phyloP scores from a whole-genome alignment of 1,140 invertebrate species.

The Brachionus manjavacas region DNA sequence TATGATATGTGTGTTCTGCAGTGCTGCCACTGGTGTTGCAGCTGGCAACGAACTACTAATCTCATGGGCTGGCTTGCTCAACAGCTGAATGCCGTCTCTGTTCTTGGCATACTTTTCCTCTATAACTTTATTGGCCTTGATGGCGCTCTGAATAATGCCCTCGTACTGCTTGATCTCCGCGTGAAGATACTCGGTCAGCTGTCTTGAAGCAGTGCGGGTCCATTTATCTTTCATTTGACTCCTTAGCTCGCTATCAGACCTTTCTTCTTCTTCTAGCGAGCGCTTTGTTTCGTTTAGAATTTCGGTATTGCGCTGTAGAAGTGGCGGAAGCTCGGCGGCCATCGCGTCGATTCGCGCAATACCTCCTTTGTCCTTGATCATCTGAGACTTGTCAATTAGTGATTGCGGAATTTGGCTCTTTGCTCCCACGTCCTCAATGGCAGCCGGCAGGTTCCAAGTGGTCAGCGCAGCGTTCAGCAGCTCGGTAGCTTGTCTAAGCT shows the following conservation, averaged over 20 bases:
- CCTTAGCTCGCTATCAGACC: slow-evolving; percentile 78
- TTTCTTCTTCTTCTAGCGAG: slow-evolving; percentile 81
- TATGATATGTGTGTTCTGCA: slow-evolving; percentile 60
- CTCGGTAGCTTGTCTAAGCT: slow-evolving; percentile 81
- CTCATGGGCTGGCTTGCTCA: slow-evolving; percentile 68
- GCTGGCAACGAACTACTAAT: slow-evolving; percentile 57
- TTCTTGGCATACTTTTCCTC: slow-evolving; percentile 78
- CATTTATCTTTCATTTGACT: slow-evolving; percentile 81
- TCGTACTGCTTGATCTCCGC: slow-evolving; percentile 83
- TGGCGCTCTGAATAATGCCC: slow-evolving; percentile 80
- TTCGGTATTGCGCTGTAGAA: slow-evolving; percentile 84
- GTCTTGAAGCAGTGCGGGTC: slow-evolving; percentile 78
- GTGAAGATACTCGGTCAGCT: slow-evolving; percentile 80
- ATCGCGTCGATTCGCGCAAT: slow-evolving; percentile 59
- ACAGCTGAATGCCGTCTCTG: slow-evolving; percentile 72
- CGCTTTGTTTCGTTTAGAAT: slow-evolving; percentile 87
- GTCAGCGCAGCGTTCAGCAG: slow-evolving; percentile 84
- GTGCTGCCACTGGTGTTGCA: slow-evolving; percentile 48
- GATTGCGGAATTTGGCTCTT: slow-evolving; percentile 77
- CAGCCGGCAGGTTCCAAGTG: slow-evolving; percentile 89
- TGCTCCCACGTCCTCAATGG: slow-evolving; percentile 78
- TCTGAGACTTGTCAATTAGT: slow-evolving; percentile 74
- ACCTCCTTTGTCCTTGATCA: slow-evolving; percentile 56
- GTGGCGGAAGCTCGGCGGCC: slow-evolving; percentile 77
- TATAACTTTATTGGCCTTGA: slow-evolving; percentile 71